phyloP scores from a whole-genome alignment of 2,797 vertebrate genomes.

The Dendrocincla fuliginosa region DNA sequence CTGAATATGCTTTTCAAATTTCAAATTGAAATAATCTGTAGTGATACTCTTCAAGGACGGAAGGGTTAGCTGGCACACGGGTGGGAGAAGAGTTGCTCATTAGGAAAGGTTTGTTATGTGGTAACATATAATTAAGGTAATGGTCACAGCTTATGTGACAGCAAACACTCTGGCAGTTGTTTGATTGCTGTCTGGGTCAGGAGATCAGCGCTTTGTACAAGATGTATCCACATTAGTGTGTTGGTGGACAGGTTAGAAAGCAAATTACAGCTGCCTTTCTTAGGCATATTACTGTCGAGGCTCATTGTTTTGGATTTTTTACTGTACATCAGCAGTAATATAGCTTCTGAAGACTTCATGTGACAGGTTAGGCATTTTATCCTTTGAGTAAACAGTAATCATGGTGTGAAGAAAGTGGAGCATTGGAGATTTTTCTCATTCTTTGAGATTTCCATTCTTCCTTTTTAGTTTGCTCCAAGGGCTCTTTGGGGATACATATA shows the following conservation, averaged over 20 bases:
- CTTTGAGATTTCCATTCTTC: conserved; percentile 85
- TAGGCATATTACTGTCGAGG: conserved; percentile 51
- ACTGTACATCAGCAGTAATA: conserved; percentile 75
- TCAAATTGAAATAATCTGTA: conserved; percentile 35
- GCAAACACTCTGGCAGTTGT: conserved; percentile 70
- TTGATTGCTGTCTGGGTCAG: conserved; percentile 78
- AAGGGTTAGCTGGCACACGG: conserved; percentile 57
- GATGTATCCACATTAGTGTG: conserved; percentile 77
- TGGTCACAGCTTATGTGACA: conserved; percentile 71
- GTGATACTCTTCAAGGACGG: conserved; percentile 71
- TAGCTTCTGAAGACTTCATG: conserved; percentile 75
- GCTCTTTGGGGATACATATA: conserved; percentile 88
- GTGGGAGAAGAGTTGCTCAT: conserved; percentile 74
- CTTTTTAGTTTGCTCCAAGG: conserved; percentile 85
- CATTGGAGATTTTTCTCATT: conserved; percentile 82
- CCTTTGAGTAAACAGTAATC: conserved; percentile 84
- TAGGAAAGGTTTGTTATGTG: conserved; percentile 78
- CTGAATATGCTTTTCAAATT: conserved; percentile 57
- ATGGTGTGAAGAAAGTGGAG: conserved; percentile 79
- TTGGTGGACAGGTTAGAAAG: conserved; percentile 78
- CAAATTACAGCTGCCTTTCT: conserved; percentile 76
- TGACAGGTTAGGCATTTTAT: conserved; percentile 83
- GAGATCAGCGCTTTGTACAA: conserved; percentile 75
- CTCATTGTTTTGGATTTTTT: conserved; percentile 72
- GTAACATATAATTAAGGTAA: conserved; percentile 79